Conservation (phyloP, 2,888 invertebrate genomes). For the Drosophila pseudotakahashii region DNA sequence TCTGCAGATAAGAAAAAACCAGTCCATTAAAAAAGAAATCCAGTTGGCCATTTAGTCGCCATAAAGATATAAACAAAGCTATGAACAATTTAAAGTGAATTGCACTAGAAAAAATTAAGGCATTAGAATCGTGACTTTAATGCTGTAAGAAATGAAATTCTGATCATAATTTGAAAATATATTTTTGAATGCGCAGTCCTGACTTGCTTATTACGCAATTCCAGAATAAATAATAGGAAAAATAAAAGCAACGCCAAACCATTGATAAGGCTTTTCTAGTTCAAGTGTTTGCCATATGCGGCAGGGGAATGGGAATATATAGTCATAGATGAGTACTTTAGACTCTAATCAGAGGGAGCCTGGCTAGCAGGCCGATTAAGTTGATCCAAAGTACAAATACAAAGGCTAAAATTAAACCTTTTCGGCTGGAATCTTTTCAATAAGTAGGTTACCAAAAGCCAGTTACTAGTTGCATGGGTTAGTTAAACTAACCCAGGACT, state of each 20-base stretch:
- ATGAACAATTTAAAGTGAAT: constrained; percentile 8
- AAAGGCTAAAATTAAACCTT: constrained; percentile 22
- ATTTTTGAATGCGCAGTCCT: not conserved
- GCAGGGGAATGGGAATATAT: constrained; percentile 1
- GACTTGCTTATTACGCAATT: not conserved
- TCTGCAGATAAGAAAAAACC: constrained; percentile 33
- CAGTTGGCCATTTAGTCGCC: constrained; percentile 30
- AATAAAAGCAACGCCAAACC: constrained; percentile 2
- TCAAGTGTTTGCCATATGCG: constrained; percentile 38
- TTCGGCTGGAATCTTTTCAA: not conserved
- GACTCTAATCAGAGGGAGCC: constrained; percentile 55
- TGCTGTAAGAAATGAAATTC: not conserved
- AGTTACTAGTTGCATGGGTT: not conserved
- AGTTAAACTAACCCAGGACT: too few species aligned
- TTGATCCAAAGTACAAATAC: constrained; percentile 55
- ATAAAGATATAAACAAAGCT: constrained; percentile 39
- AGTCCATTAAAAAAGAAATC: constrained; percentile 31
- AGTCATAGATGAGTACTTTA: constrained; percentile 54
- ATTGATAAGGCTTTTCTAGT: constrained; percentile 55
- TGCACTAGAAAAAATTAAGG: constrained; percentile 16
- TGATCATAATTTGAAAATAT: not conserved
- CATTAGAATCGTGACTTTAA: not conserved
- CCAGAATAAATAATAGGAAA: constrained; percentile 4
- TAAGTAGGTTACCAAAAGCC: constrained; percentile 3
- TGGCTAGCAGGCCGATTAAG: constrained; percentile 46